A percentile compares a stretch with the other conserved stretches of the same genome.
phyloP scores from a whole-genome alignment of 2,113 vertebrate genomes.

The Lutjanus erythropterus region DNA sequence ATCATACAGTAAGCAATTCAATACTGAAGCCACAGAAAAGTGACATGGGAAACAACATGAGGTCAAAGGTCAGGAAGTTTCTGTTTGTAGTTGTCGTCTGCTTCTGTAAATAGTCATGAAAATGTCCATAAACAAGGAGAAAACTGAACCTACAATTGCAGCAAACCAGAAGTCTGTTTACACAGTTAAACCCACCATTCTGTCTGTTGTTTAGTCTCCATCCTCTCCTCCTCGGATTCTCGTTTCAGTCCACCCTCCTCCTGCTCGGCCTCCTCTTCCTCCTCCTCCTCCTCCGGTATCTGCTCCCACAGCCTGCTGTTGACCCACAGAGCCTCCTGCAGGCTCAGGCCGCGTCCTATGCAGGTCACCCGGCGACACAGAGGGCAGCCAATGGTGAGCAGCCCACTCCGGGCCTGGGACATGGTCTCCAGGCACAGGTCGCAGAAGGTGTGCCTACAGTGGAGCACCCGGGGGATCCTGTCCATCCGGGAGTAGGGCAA shows the following conservation, averaged over 20 bases:
- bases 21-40: neutral
- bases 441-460: constrained; percentile 86
- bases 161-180: neutral
- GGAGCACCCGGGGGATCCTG: constrained; percentile 81
- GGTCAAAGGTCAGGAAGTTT: constrained; percentile 24
- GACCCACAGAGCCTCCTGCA: constrained; percentile 82
- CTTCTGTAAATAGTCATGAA: neutral
- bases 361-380: constrained; percentile 83
- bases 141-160: constrained; percentile 9
- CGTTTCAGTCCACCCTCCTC: constrained; percentile 10
- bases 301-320: constrained; percentile 80
- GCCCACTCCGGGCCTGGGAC: constrained; percentile 50
- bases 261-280: constrained; percentile 46
- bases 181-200: constrained; percentile 78
- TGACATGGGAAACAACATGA: neutral
- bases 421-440: constrained; percentile 79
- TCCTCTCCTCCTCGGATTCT: constrained; percentile 44
- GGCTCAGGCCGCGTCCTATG: constrained; percentile 58
- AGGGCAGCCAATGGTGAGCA: constrained; percentile 80
- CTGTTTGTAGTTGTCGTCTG: neutral
- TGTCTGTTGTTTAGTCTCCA: constrained; percentile 38
- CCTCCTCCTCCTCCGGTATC: constrained; percentile 65
- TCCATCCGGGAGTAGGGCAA: constrained; percentile 75
- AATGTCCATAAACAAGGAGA: neutral
- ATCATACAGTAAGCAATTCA: neutral